phyloP scores from a whole-genome alignment of 35 echinoderm and acorn worm species.

The Heliocidaris erythrogramma region DNA sequence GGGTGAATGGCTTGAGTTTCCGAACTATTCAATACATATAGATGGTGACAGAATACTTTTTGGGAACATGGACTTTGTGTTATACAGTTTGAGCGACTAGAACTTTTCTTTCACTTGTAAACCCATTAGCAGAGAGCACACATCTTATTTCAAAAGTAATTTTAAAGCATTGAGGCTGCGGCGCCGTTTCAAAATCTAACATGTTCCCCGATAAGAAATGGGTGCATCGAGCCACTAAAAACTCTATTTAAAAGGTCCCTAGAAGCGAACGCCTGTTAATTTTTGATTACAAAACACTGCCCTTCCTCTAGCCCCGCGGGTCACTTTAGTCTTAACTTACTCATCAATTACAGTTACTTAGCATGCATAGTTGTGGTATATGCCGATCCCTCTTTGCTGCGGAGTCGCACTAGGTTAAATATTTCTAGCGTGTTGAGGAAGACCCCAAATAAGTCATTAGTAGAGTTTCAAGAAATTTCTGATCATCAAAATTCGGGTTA shows the following conservation, averaged over 20 bases:
- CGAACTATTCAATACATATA: too few species aligned
- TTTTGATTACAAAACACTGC: background rate
- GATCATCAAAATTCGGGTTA: conserved; percentile 4
- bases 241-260: background rate
- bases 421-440: background rate
- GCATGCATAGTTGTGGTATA: too few species aligned
- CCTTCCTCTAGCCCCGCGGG: background rate
- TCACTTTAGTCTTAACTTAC: background rate
- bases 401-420: background rate
- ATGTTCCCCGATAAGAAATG: background rate
- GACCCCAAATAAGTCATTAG: background rate
- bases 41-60: too few species aligned
- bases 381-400: too few species aligned
- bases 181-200: background rate
- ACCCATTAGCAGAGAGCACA: background rate
- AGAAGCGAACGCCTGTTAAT: background rate
- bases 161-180: background rate
- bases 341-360: background rate
- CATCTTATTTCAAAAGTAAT: background rate
- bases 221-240: background rate
- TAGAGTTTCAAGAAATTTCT: background rate
- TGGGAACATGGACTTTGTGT: too few species aligned
- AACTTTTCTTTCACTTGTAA: background rate
- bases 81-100: too few species aligned
- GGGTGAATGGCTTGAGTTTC: too few species aligned